Conservation (phyloP, 2,888 invertebrate genomes). For the Drosophila recens region DNA sequence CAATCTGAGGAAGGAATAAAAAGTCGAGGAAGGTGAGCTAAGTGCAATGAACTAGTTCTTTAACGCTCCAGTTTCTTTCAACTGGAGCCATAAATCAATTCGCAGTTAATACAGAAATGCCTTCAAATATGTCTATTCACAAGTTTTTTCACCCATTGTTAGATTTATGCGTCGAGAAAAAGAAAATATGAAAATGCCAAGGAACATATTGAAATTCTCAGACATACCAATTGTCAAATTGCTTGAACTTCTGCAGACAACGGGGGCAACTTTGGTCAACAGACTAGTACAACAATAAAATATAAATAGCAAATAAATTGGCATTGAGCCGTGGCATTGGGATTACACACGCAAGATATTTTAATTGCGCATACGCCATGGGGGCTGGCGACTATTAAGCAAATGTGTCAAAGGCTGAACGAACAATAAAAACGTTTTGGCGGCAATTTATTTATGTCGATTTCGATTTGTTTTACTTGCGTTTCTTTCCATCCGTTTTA, state of each 20-base stretch:
- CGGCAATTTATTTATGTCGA: conserved; percentile 69
- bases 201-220: conserved; percentile 72
- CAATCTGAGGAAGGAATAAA: background rate
- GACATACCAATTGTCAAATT: conserved; percentile 60
- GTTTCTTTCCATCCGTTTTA: conserved; percentile 49
- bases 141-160: conserved; percentile 29
- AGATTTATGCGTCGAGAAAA: conserved; percentile 58
- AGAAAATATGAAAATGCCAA: conserved; percentile 51
- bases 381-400: conserved; percentile 42
- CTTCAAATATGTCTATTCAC: conserved; percentile 23
- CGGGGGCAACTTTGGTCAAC: conserved; percentile 13
- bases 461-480: conserved; percentile 53
- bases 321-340: conserved; percentile 18
- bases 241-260: conserved; percentile 11
- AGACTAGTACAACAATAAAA: conserved; percentile 6
- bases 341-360: conserved; percentile 47
- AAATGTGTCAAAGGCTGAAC: conserved; percentile 73
- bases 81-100: conserved; percentile 25
- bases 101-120: conserved; percentile 15
- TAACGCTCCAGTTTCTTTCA: conserved; percentile 14
- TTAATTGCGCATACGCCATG: conserved; percentile 71
- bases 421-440: conserved; percentile 66
- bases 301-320: conserved; percentile 31
- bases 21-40: background rate
- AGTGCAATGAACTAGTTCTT: conserved; percentile 27